phyloP scores from a whole-genome alignment of 2,113 vertebrate genomes.

The Rhombomys opimus region DNA sequence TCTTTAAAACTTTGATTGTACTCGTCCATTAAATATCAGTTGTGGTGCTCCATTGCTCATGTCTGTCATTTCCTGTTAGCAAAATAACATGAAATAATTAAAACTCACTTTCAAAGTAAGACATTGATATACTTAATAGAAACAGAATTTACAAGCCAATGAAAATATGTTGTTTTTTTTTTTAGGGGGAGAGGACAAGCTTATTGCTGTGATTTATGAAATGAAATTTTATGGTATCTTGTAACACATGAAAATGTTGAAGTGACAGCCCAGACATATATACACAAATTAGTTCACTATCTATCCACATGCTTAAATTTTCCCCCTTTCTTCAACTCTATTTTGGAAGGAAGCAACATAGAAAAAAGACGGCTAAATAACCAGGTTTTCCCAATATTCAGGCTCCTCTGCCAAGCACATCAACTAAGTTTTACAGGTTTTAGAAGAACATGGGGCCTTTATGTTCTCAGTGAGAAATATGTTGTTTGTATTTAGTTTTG shows the following conservation, averaged over 20 bases:
- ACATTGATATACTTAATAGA: slow-evolving; percentile 58
- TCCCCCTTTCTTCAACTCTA: not conserved
- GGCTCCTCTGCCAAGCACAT: slow-evolving; percentile 56
- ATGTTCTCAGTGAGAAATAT: not conserved
- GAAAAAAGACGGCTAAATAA: slow-evolving; percentile 50
- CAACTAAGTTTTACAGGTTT: slow-evolving; percentile 48
- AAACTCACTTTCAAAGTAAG: slow-evolving; percentile 66
- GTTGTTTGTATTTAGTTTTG: not conserved
- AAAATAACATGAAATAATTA: slow-evolving; percentile 82
- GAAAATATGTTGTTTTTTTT: slow-evolving; percentile 24
- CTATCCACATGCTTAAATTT: not conserved
- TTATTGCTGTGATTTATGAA: slow-evolving; percentile 22
- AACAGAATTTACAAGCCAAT: slow-evolving; percentile 68
- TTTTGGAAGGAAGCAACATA: slow-evolving; percentile 65
- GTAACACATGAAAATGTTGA: slow-evolving; percentile 69
- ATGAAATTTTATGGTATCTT: slow-evolving; percentile 66
- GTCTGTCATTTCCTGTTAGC: slow-evolving; percentile 95
- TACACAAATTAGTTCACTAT: slow-evolving; percentile 51
- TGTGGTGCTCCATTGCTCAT: slow-evolving; percentile 95
- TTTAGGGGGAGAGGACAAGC: not conserved
- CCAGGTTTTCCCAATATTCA: slow-evolving; percentile 21
- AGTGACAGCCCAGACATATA: slow-evolving; percentile 37
- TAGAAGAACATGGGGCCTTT: not conserved
- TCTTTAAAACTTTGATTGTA: slow-evolving; percentile 83
- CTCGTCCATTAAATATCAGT: slow-evolving; percentile 94